Conservation (phyloP, 2,888 invertebrate genomes). For the Baccha elongata region DNA sequence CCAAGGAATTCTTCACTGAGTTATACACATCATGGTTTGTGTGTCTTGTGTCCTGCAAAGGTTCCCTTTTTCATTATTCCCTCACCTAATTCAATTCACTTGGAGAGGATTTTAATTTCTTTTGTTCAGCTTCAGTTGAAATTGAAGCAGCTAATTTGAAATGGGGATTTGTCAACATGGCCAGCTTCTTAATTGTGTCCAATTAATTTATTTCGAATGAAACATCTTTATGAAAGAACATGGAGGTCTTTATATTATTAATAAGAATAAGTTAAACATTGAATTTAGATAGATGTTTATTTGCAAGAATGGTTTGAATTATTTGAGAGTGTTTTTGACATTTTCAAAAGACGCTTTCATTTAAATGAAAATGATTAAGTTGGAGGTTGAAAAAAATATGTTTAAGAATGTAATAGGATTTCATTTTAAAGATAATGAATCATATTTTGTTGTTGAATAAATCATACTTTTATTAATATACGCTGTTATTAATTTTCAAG, state of each 20-base stretch:
- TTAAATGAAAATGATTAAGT: no score
- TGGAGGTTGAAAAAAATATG: no score
- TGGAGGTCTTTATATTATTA: background rate
- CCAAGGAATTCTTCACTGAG: background rate
- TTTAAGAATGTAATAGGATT: no score
- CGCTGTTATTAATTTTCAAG: no score
- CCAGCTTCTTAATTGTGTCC: conserved; percentile 50
- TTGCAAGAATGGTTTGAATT: no score
- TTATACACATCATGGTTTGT: background rate
- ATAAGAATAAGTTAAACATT: background rate
- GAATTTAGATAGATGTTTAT: no score
- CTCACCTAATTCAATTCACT: conserved; percentile 29
- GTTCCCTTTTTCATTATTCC: background rate
- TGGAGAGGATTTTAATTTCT: conserved; percentile 56
- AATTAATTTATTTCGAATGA: conserved; percentile 67
- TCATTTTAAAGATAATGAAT: no score
- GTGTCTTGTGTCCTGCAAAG: background rate
- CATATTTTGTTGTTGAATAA: no score
- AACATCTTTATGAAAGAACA: conserved; percentile 2
- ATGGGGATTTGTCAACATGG: conserved; percentile 65
- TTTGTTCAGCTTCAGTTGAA: conserved; percentile 45
- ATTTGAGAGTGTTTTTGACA: no score
- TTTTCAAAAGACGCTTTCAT: no score
- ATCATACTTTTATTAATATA: no score
- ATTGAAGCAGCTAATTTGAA: conserved; percentile 62